Conservation (phyloP, 1,140 invertebrate genomes). For the Hylyphantes graminicola region DNA sequence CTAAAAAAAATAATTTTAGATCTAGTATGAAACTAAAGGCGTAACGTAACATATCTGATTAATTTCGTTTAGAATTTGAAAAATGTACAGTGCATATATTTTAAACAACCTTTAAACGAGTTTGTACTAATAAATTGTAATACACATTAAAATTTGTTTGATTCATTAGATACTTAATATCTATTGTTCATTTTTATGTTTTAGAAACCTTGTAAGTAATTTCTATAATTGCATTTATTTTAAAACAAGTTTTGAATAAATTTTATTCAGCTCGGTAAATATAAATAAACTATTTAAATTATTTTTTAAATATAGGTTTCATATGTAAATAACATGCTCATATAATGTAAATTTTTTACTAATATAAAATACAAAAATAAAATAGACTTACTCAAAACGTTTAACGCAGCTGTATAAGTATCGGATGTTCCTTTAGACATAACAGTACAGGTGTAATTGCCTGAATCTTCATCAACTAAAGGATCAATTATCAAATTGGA, state of each 20-base stretch:
- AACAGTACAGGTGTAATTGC: conserved; percentile 57
- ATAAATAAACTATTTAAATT: background rate
- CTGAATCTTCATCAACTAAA: conserved; percentile 40
- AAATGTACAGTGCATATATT: too few relatives aligned
- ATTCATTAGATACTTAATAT: too few relatives aligned
- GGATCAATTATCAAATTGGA: conserved; percentile 45
- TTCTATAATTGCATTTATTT: background rate
- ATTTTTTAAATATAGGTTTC: background rate
- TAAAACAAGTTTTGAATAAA: background rate
- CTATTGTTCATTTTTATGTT: too few relatives aligned
- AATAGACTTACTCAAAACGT: conserved; percentile 42
- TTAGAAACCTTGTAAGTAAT: background rate
- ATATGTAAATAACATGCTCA: background rate
- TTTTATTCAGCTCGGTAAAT: background rate
- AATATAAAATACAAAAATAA: background rate
- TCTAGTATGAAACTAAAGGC: too few relatives aligned
- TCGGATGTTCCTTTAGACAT: conserved; percentile 16
- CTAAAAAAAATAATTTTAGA: too few relatives aligned
- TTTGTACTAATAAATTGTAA: too few relatives aligned
- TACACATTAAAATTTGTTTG: too few relatives aligned
- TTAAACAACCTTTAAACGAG: too few relatives aligned
- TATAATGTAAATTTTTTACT: background rate
- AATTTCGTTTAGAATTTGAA: too few relatives aligned
- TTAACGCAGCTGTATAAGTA: conserved; percentile 28
- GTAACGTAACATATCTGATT: too few relatives aligned